These are phyloP conservation scores for Aromia moschata DNA, from an alignment of 2,888 invertebrate species.

Conservation along the genomic window DNA sequence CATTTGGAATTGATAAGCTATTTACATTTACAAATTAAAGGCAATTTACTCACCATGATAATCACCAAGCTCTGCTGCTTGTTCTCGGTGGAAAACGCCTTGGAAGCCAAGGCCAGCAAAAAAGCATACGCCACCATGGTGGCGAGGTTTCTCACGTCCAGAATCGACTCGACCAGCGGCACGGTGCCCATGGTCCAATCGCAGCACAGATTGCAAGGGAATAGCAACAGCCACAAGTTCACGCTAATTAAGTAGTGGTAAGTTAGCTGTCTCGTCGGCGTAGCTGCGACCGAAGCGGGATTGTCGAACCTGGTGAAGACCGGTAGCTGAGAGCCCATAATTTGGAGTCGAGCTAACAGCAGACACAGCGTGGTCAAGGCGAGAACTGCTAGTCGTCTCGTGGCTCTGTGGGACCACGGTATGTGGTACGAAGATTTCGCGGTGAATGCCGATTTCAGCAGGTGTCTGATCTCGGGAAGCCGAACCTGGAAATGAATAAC, in stretches of 20 bases:
- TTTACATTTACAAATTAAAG: too few relatives aligned
- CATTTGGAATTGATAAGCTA: too few relatives aligned
- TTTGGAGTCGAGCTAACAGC: conserved; percentile 84
- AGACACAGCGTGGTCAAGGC: conserved; percentile 82
- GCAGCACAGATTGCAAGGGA: conserved; percentile 91
- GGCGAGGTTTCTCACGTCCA: conserved; percentile 83
- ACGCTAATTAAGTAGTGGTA: conserved; percentile 92
- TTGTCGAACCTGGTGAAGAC: conserved; percentile 98
- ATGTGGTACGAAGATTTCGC: conserved; percentile 66
- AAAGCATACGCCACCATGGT: conserved; percentile 76
- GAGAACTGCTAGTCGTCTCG: conserved; percentile 81
- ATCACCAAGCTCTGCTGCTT: conserved; percentile 72
- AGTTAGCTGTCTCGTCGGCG: conserved; percentile 87
- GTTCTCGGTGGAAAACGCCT: conserved; percentile 68
- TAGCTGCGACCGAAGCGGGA: conserved; percentile 89
- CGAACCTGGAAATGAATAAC: conserved; percentile 60
- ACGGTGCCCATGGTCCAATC: conserved; percentile 99
- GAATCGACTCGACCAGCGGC: conserved; percentile 80
- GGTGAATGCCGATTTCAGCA: conserved; percentile 64
- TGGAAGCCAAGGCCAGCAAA: conserved; percentile 68
- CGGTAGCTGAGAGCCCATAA: conserved; percentile 96
- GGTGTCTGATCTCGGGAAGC: conserved; percentile 63
- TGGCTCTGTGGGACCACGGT: conserved; percentile 73
- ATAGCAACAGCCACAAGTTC: conserved; percentile 89
- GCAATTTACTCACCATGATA: conserved; percentile 69